Conservation (phyloP, 2,797 vertebrate species). For the Pipistrellus pipistrellus region DNA sequence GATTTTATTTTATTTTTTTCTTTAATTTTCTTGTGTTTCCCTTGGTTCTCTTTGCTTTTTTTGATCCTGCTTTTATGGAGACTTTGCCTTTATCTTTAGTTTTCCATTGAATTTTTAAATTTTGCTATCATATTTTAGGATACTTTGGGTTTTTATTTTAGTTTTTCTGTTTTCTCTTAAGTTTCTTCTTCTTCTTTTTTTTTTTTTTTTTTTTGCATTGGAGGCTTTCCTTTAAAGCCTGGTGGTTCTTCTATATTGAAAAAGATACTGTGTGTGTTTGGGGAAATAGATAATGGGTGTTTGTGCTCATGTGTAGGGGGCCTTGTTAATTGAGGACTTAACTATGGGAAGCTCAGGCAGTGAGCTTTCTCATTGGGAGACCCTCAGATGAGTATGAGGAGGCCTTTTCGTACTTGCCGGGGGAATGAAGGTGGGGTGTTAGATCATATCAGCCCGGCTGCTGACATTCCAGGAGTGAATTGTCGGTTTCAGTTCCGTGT, state of each 20-base stretch:
- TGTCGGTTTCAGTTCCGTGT: not conserved
- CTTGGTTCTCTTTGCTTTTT: not conserved
- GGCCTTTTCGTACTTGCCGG: not conserved
- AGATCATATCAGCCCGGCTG: not conserved
- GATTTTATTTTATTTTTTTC: not conserved
- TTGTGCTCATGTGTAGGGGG: not conserved
- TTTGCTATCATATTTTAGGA: not conserved
- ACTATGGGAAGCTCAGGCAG: conserved; percentile 9
- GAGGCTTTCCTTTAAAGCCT: conserved; percentile 16
- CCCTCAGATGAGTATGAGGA: not conserved
- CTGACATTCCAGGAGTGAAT: not conserved
- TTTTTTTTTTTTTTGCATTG: not conserved
- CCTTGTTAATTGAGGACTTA: conserved; percentile 40
- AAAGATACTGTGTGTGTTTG: not conserved
- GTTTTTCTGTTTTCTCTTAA: not conserved
- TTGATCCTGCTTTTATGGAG: not conserved
- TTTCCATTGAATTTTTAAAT: not conserved
- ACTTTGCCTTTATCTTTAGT: not conserved
- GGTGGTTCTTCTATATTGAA: not conserved
- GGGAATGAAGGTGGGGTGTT: not conserved
- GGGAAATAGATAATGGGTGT: not conserved
- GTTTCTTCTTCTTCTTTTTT: not conserved
- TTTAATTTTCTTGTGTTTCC: not conserved
- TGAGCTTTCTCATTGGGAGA: conserved; percentile 20
- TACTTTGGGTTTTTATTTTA: not conserved